Base-by-base conservation (phyloP, 2,113 vertebrate species). In the Sylvilagus bachmani region DNA sequence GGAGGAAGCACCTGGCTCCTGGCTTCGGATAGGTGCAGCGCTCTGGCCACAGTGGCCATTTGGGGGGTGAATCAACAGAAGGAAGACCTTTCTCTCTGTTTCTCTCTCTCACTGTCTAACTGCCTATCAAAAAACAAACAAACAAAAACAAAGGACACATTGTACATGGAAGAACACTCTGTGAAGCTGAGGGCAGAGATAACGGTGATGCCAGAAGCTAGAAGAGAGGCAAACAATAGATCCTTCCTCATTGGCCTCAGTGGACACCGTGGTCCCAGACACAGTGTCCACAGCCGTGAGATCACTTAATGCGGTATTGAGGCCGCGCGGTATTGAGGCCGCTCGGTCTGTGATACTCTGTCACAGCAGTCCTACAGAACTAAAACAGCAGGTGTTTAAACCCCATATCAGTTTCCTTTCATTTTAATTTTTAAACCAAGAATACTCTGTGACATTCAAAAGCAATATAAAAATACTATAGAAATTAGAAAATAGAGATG, bases 391-490 rank as follows among this genome's bases (percentile, higher is more conserved):
- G 36, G 24, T 33, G 70, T 86, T 49, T 66, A 66, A 86, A 31
- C 2, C 14, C 58, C n/a, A 51, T 44, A 21, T 90, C 49, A 62
- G 33, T 80, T 90, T 93, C 12, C 67, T 79, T 70, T 80, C 38
- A 73, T 69, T 91, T 90, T 70, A 78, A 89, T 12, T 53, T 84
- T 74, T 69, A 79, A 95, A 78, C 81, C 24, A 70, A 85, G 67
- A 88, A 77, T 55, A 16, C 10, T 6, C 55, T 91, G 74, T 51
- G 64, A 36, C 58, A 86, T 27, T 81, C 29, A 38, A 75, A 80
- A 95, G 49, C 80, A 62, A 36, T 58, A 74, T 67, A 75, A 80
- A 36, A 53, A 24, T n/a, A 64, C n/a, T 75, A 17, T 80, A 62
- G 71, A 33, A 69, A 33, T 27, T 88, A 89, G 67, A 55, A 86